Percentiles rank a stretch among this genome's conserved stretches.
These are phyloP conservation scores for Cataglyphis cursor DNA, from an alignment of 2,888 invertebrate species.

Conservation along the genomic window DNA sequence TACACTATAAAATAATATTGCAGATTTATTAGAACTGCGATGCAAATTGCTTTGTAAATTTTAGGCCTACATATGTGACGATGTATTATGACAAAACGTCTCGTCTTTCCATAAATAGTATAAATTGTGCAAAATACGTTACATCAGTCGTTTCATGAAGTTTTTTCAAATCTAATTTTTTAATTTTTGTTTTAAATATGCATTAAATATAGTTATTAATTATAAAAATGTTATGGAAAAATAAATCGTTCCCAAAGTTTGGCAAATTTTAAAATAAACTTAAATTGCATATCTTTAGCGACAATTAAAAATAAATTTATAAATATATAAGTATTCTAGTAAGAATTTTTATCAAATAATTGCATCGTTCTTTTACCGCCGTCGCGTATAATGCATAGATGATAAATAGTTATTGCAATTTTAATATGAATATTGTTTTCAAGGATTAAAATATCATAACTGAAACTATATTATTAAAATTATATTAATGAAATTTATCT, in stretches of 20 bases:
- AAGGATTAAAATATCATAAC: not conserved
- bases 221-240: not conserved
- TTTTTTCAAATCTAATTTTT: not conserved
- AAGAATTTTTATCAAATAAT: slow-evolving; percentile 6
- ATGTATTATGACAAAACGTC: not conserved
- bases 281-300: not conserved
- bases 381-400: not conserved
- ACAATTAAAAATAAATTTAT: slow-evolving; percentile 14
- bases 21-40: not conserved
- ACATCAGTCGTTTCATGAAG: not conserved
- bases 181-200: slow-evolving; percentile 15
- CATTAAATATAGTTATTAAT: not conserved
- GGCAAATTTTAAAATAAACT: not conserved
- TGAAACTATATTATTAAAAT: not conserved
- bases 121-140: not conserved
- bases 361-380: not conserved
- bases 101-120: not conserved
- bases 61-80: slow-evolving; percentile 13
- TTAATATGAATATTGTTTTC: not conserved
- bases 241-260: not conserved
- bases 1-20: not conserved
- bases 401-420: not conserved
- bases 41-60: slow-evolving; percentile 14
- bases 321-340: not conserved
- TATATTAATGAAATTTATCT: no score